Base-by-base conservation (phyloP, 2,113 vertebrate genomes). In the Neodon shergylaensis region DNA sequence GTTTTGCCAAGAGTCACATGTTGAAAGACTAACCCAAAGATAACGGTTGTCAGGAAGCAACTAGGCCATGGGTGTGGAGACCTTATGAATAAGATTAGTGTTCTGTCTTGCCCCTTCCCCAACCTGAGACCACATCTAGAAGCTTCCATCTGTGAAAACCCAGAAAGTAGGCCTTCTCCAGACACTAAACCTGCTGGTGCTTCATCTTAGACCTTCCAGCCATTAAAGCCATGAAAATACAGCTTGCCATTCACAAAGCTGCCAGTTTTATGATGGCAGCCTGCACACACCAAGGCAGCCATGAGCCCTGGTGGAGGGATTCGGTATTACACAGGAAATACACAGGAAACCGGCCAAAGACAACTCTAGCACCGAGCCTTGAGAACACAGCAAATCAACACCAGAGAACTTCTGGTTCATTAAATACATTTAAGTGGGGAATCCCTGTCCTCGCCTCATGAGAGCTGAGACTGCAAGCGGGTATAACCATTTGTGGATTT, bases 211-310 rank as follows among this genome's bases (percentile, higher is more conserved):
- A 84, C 11, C 54, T 11, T 49, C 5, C 1, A 7, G 81, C 26
- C 70, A 1, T 47, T 49, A 44, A 33, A 90, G 26, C 2, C 6
- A 4, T n/a, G 22, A 84, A 36, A 76, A 54, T 21, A 84, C 42
- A 83, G 66, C 65, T 8, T 19, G 12, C 31, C 49, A 49, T 68
- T 76, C 44, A 13, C n/a, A 66, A 87, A 95, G 12, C 39, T 11
- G 0, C 31, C 31, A 3, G 5, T 19, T 65, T 66, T 52, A 3
- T 31, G 11, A n/a, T 0, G 2, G 11, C 47, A 52, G 49, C 49
- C 12, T 13, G 33, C 3, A 42, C 19, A 0, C 42, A 36, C 24
- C 8, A 74, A 26, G 24, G 31, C 22, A 8, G 54, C 65, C n/a
- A 54, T 33, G 33, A 52, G 39, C 16, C 74, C 36, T 42, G n/a